Percentiles rank a stretch among this genome's conserved stretches.
These are phyloP conservation scores for Sebastes cheni DNA, from an alignment of 2,797 vertebrate genomes.

Conservation along the genomic window DNA sequence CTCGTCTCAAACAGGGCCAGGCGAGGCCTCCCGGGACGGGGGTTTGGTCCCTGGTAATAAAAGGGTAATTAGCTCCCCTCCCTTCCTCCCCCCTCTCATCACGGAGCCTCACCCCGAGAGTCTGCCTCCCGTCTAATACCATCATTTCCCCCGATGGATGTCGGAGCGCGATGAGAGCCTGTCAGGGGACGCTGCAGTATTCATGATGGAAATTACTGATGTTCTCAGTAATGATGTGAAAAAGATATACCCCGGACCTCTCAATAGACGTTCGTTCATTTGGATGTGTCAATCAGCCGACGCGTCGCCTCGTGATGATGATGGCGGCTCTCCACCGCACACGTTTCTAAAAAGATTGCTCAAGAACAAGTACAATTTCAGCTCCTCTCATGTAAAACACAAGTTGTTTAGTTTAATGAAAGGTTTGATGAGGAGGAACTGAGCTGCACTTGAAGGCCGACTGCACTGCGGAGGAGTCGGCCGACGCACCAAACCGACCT, in stretches of 20 bases:
- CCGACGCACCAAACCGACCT: background rate
- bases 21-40: slow-evolving; percentile 58
- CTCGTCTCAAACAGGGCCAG: slow-evolving; percentile 66
- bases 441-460: slow-evolving; percentile 2
- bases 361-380: slow-evolving; percentile 19
- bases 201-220: slow-evolving; percentile 77
- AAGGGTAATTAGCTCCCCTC: slow-evolving; percentile 75
- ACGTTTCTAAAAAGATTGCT: slow-evolving; percentile 16
- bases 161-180: slow-evolving; percentile 57
- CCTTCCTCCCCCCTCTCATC: slow-evolving; percentile 54
- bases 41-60: slow-evolving; percentile 69
- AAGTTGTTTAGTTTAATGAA: slow-evolving; percentile 36
- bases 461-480: background rate
- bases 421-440: slow-evolving; percentile 36
- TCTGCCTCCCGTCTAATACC: slow-evolving; percentile 65
- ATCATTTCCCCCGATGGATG: slow-evolving; percentile 76
- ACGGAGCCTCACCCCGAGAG: slow-evolving; percentile 61
- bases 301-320: background rate
- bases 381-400: slow-evolving; percentile 17
- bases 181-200: slow-evolving; percentile 64
- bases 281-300: slow-evolving; percentile 69
- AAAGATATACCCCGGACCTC: slow-evolving; percentile 58
- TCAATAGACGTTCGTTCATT: slow-evolving; percentile 54
- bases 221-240: slow-evolving; percentile 74
- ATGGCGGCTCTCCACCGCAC: slow-evolving; percentile 21